These are phyloP conservation scores for Apaloderma vittatum DNA, from an alignment of 2,113 vertebrate genomes.

Conservation along the genomic window DNA sequence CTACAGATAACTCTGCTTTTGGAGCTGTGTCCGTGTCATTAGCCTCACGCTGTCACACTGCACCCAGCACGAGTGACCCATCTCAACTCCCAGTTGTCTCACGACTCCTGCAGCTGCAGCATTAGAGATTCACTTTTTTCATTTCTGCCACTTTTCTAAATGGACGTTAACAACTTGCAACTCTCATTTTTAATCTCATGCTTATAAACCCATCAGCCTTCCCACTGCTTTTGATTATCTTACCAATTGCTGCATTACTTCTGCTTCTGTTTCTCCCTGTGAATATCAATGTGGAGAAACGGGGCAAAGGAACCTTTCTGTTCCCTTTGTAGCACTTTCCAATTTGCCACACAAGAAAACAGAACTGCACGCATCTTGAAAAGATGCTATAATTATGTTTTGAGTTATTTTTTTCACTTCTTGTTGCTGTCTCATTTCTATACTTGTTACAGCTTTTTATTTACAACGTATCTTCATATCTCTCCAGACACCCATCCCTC, in stretches of 20 bases:
- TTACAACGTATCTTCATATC: background rate
- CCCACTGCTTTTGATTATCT: background rate
- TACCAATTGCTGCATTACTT: background rate
- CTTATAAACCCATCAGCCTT: background rate
- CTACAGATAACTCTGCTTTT: background rate
- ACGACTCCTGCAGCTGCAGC: background rate
- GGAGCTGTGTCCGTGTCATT: background rate
- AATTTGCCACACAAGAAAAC: background rate
- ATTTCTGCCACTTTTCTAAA: background rate
- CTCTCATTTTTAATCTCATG: background rate
- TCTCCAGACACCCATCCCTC: background rate
- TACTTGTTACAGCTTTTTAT: background rate
- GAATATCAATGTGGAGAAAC: background rate
- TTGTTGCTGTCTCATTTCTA: background rate
- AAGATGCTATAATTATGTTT: background rate
- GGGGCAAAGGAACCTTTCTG: background rate
- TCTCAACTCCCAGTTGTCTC: fast-evolving
- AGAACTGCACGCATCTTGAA: background rate
- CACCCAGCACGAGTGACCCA: fast-evolving
- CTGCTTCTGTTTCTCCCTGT: background rate
- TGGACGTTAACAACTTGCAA: background rate
- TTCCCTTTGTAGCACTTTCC: background rate
- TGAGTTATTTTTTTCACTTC: background rate
- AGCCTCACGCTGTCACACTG: fast-evolving
- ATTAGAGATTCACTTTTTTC: background rate